Conservation (phyloP, 2,797 vertebrate species). For the Podarcis lilfordi region DNA sequence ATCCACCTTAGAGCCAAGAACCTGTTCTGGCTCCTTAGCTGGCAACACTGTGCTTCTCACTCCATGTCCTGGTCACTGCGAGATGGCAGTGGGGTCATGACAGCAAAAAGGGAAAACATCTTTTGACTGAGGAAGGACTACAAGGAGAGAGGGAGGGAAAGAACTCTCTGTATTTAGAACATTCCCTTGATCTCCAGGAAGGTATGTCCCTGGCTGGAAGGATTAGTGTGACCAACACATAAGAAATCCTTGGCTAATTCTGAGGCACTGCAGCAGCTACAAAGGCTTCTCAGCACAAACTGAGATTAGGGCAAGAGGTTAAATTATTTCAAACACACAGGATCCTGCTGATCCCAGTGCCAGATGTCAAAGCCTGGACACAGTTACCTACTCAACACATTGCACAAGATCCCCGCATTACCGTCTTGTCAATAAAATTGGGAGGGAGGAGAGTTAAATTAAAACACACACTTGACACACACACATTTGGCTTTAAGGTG, state of each 20-base stretch:
- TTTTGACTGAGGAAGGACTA: too few species aligned
- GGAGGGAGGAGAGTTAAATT: too few species aligned
- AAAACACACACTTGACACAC: too few species aligned
- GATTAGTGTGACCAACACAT: constrained; percentile 63
- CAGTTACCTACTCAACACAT: constrained; percentile 42
- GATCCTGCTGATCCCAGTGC: constrained; percentile 53
- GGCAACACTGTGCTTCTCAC: too few species aligned
- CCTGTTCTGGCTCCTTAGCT: too few species aligned
- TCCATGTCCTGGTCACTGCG: too few species aligned
- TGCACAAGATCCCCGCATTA: not conserved
- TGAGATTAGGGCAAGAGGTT: constrained; percentile 63
- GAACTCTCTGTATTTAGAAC: constrained; percentile 24
- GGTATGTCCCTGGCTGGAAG: constrained; percentile 55
- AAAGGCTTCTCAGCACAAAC: constrained; percentile 62
- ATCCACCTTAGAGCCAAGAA: too few species aligned
- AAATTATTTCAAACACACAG: constrained; percentile 63
- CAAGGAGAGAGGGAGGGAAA: not conserved
- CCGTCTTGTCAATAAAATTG: too few species aligned
- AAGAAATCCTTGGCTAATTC: constrained; percentile 68
- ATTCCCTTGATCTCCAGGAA: constrained; percentile 48
- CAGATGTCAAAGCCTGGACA: constrained; percentile 60
- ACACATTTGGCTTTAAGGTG: not conserved
- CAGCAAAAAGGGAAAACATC: too few species aligned
- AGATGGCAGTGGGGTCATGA: too few species aligned
- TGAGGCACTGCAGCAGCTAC: constrained; percentile 58